Base-by-base conservation (phyloP, 2,888 invertebrate species). In the Agrochola circellaris region DNA sequence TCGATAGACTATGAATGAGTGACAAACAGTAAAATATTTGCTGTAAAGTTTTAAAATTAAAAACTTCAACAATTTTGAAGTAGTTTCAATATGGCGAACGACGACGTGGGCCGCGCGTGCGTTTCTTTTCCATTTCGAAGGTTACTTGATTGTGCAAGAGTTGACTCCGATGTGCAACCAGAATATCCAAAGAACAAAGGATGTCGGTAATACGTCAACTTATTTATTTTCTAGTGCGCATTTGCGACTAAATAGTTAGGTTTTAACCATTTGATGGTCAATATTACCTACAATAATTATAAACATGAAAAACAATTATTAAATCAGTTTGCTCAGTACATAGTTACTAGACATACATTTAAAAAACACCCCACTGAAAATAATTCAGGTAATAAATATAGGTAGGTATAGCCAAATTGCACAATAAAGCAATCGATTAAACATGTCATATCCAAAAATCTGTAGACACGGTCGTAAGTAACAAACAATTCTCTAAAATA, bases 101-200 rank as follows among this genome's bases (percentile, higher is more conserved):
- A 82, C 77, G 82, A 90, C 89, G 93, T 92, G 91, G 92, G 93
- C 88, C 87, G 91, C 88, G 90, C 91, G 89, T 89, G 89, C 92
- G 95, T 95, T 95, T 95, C 95, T 95, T 95, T 95, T 94, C 91
- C 92, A 93, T 92, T 93, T 93, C 92, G 94, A 95, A 94, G 95
- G 95, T 93, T 94, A 90, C 87, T 89, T 88, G 85, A 89, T 95
- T 95, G 94, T 91, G 95, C 93, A 95, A 95, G 89, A 88, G 89
- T 90, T 90, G 91, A 90, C 90, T 91, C 90, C 90, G 90, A 91
- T 90, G 91, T 90, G 92, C 91, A 91, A 92, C 90, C 91, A 91
- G 90, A 94, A 92, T 93, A 92, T 89, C 89, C 89, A 88, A 91
- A 91, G 89, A 93, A 93, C 92, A 93, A 93, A 93, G 90, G 91